Evolutionary conservation across 2,797 vertebrate genomes (phyloP).

Genomic region (Taenioides sp.): DNA sequence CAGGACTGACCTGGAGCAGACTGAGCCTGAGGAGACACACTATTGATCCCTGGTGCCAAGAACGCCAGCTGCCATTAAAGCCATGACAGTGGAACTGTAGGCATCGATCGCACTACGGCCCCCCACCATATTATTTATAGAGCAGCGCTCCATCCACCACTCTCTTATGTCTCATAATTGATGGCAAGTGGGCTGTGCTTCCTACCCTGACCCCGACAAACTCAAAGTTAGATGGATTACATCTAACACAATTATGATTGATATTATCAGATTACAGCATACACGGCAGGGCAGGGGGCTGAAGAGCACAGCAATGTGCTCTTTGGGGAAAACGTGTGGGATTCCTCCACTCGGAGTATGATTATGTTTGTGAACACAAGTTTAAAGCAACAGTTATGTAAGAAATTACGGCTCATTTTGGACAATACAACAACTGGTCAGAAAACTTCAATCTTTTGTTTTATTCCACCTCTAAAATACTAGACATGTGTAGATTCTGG

Average conservation of each 20-base stretch:
- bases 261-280: slow-evolving; percentile 89
- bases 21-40: slow-evolving; percentile 75
- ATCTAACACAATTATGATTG: slow-evolving; percentile 93
- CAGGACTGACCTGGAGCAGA: slow-evolving; percentile 64
- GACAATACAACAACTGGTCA: background rate
- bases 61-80: slow-evolving; percentile 84
- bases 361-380: slow-evolving; percentile 12
- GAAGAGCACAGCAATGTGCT: slow-evolving; percentile 78
- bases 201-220: slow-evolving; percentile 87
- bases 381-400: background rate
- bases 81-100: slow-evolving; percentile 88
- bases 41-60: slow-evolving; percentile 85
- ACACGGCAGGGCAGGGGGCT: slow-evolving; percentile 67
- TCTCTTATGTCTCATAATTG: slow-evolving; percentile 89
- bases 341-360: slow-evolving; percentile 62
- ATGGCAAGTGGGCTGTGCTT: slow-evolving; percentile 88
- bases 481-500: background rate
- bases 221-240: slow-evolving; percentile 90
- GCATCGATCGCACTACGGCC: slow-evolving; percentile 82
- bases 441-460: background rate
- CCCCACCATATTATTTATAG: slow-evolving; percentile 89
- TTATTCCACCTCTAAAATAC: background rate
- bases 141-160: slow-evolving; percentile 83
- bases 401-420: background rate
- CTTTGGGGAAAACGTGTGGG: slow-evolving; percentile 51